Conservation (phyloP, 1,140 invertebrate species). For the Papilio aristodemus region DNA sequence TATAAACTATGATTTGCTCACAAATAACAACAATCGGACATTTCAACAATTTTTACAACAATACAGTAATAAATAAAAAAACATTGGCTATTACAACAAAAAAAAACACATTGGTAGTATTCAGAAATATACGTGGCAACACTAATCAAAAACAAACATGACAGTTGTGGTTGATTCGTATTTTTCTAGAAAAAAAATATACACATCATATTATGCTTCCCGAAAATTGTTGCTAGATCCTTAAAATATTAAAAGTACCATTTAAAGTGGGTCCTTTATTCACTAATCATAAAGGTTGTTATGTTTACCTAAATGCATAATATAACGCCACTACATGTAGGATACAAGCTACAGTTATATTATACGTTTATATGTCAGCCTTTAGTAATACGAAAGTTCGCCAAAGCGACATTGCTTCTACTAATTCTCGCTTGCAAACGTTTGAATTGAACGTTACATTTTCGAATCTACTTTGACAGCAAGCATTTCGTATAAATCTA, state of each 20-base stretch:
- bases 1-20: slow-evolving; percentile 29
- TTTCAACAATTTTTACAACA: slow-evolving; percentile 32
- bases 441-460: background rate
- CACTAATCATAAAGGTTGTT: slow-evolving; percentile 65
- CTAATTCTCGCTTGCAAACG: too few relatives aligned
- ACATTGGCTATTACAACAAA: slow-evolving; percentile 27
- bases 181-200: slow-evolving; percentile 25
- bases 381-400: slow-evolving; percentile 27
- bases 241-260: slow-evolving; percentile 34
- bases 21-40: slow-evolving; percentile 29
- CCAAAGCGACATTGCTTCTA: too few relatives aligned
- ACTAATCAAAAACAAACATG: background rate
- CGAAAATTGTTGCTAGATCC: slow-evolving; percentile 33
- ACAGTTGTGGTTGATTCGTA: slow-evolving; percentile 25
- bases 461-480: background rate
- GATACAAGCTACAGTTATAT: slow-evolving; percentile 69
- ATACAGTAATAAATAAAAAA: slow-evolving; percentile 34
- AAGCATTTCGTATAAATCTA: too few relatives aligned
- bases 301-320: slow-evolving; percentile 73
- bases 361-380: slow-evolving; percentile 71
- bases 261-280: slow-evolving; percentile 56
- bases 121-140: slow-evolving; percentile 27
- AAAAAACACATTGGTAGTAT: slow-evolving; percentile 23
- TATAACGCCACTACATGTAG: slow-evolving; percentile 71
- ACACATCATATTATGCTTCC: slow-evolving; percentile 32